Evolutionary conservation across 2,797 vertebrate species (phyloP).

Genomic region (Lycodopsis pacificus): DNA sequence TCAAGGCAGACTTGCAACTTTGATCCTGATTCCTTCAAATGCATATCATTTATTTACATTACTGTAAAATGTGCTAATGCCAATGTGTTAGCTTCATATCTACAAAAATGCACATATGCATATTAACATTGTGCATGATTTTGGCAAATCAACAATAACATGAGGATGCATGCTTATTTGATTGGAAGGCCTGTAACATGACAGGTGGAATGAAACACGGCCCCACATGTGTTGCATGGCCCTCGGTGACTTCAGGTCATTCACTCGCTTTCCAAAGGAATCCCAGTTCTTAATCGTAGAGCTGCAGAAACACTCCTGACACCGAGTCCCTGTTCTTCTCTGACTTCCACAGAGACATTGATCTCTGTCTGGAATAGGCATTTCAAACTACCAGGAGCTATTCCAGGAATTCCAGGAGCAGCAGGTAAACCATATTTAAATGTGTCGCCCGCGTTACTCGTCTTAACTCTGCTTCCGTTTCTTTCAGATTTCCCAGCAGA

Average conservation of each 20-base stretch:
- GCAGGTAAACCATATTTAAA: constrained; percentile 22
- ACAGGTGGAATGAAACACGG: not conserved
- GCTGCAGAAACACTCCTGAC: not conserved
- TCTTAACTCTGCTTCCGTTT: constrained; percentile 25
- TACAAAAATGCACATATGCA: fast-evolving
- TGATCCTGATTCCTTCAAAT: not conserved
- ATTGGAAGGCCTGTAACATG: not conserved
- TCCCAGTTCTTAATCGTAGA: not conserved
- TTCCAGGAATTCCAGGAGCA: constrained; percentile 26
- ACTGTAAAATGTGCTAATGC: not conserved
- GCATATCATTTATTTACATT: not conserved
- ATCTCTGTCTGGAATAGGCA: constrained; percentile 23
- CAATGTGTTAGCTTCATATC: not conserved
- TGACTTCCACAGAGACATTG: not conserved
- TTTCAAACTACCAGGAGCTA: constrained; percentile 30
- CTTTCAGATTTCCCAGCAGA: constrained; percentile 34
- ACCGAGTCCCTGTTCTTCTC: not conserved
- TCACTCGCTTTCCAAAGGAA: not conserved
- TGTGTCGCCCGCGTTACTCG: not conserved
- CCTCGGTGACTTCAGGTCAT: not conserved
- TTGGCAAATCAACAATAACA: not conserved
- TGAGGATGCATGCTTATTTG: not conserved
- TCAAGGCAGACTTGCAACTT: not conserved
- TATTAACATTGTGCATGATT: not conserved
- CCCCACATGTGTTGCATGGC: not conserved